Percentiles rank a stretch among this genome's conserved stretches.
Evolutionary conservation across 2,113 vertebrate species (phyloP).

Genomic region (Neodontobutis hainanensis): DNA sequence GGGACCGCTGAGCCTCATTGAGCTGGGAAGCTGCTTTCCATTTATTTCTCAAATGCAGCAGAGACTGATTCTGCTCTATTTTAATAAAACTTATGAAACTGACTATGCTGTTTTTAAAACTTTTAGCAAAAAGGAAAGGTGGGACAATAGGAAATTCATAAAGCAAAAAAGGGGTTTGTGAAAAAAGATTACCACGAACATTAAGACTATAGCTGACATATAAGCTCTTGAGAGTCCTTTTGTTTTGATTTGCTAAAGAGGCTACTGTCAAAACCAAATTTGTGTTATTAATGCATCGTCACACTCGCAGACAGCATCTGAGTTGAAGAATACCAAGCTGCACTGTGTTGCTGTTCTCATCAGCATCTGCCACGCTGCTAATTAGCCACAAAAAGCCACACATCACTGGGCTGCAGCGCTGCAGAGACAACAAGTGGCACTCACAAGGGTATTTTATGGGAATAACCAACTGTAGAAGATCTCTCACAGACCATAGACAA

Average conservation of each 20-base stretch:
- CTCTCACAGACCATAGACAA: constrained; percentile 9
- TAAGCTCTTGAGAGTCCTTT: constrained; percentile 8
- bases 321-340: constrained; percentile 31
- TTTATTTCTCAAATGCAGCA: constrained; percentile 66
- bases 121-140: constrained; percentile 19
- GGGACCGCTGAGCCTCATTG: constrained; percentile 71
- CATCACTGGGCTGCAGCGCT: constrained; percentile 68
- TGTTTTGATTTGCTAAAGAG: constrained; percentile 31
- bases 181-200: not conserved
- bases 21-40: constrained; percentile 62
- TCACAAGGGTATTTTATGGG: constrained; percentile 53
- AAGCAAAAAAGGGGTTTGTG: not conserved
- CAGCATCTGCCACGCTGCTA: constrained; percentile 75
- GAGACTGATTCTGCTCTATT: constrained; percentile 43
- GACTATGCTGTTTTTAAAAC: constrained; percentile 37
- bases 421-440: constrained; percentile 59
- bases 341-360: constrained; percentile 51
- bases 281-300: constrained; percentile 18
- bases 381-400: constrained; percentile 74
- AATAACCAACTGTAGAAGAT: constrained; percentile 52
- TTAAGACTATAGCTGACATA: not conserved
- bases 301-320: not conserved
- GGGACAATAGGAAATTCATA: constrained; percentile 29
- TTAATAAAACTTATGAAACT: constrained; percentile 57
- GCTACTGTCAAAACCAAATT: constrained; percentile 20